Evolutionary conservation across 2,888 invertebrate species (phyloP).

Genomic region (Apodemia hepburni): DNA sequence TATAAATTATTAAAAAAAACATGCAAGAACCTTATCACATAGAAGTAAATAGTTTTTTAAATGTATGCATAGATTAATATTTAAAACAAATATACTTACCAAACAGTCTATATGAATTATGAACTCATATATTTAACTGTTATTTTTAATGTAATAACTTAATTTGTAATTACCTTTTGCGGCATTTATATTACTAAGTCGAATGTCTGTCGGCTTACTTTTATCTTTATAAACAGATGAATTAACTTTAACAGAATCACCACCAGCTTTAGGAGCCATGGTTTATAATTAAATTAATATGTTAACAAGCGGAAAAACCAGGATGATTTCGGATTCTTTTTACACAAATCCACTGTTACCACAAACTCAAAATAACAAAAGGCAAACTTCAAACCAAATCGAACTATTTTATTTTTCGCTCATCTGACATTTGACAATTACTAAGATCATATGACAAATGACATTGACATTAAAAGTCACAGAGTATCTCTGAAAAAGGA

Average conservation of each 20-base stretch:
- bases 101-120: not conserved
- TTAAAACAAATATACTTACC: not conserved
- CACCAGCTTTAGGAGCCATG: constrained; percentile 74
- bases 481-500: too few relatives aligned
- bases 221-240: constrained; percentile 90
- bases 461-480: too few relatives aligned
- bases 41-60: not conserved
- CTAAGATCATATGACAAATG: too few relatives aligned
- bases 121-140: not conserved
- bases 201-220: constrained; percentile 96
- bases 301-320: constrained; percentile 9
- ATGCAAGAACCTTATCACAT: too few relatives aligned
- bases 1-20: constrained; percentile 11
- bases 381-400: too few relatives aligned
- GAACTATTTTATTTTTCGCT: too few relatives aligned
- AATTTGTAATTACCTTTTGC: constrained; percentile 90
- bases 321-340: constrained; percentile 20
- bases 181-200: constrained; percentile 97
- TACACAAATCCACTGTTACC: not conserved
- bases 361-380: too few relatives aligned
- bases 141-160: constrained; percentile 20
- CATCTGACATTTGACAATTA: too few relatives aligned
- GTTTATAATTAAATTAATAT: constrained; percentile 22
- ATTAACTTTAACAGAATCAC: constrained; percentile 69
- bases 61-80: not conserved